Base-by-base conservation (phyloP, 2,113 vertebrate species). In the Puma concolor region DNA sequence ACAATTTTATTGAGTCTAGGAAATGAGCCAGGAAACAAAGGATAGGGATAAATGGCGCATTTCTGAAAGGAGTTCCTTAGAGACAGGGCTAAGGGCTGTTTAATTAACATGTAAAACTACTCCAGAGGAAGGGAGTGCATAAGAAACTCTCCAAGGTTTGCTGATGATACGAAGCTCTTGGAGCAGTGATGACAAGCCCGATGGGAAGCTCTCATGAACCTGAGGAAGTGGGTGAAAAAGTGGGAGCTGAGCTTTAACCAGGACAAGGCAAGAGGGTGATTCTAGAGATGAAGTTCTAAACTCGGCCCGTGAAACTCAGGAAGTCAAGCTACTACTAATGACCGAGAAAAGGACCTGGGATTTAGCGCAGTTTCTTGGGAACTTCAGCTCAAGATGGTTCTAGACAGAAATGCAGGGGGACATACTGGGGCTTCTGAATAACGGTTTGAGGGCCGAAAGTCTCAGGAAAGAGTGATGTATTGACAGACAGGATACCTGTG, bases 1-100 rank as follows among this genome's bases (percentile, higher is more conserved):
- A 92, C 54, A 23, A 63, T 86, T 95, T 91, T 95, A 82, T 38
- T 38, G 66, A 91, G 82, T 63, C 82, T 92, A 89, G 91, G 84
- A 97, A 94, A 88, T 36, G 29, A 97, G 84, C 94, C 96, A 97
- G 96, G 21, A 87, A 94, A 92, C 63, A 80, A 89, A 94, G 92
- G 41, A 25, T 82, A 33, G 64, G 63, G 50, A 90, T 89, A 87
- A 90, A 88, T 54, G 69, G 69, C 64, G 76, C 64, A 95, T 88
- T 97, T 97, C 86, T 92, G 89, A 85, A 88, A 95, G 80, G 67
- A 94, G 74, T 69, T 81, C 96, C 95, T 96, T 52, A 80, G 96
- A 81, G 95, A 96, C 81, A 41, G 50, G 72, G 48, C 48, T 80
- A 54, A 95, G 83, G n/a, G n/a, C 71, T 74, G 80, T 82, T 95